Base-by-base conservation (phyloP, 2,888 invertebrate species). In the Anaspis maculata region DNA sequence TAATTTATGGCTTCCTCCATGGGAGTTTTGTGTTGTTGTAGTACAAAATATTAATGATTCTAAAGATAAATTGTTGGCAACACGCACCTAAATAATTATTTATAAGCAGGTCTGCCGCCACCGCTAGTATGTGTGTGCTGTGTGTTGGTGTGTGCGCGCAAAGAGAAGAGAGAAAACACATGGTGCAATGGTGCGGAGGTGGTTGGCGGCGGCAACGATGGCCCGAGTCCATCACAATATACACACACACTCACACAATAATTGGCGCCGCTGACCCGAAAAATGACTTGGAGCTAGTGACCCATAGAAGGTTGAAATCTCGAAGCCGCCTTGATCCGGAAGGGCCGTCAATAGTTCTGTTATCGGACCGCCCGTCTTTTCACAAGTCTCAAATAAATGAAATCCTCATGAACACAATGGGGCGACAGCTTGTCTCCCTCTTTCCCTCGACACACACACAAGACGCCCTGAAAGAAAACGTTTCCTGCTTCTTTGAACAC, bases 341-440 rank as follows among this genome's bases (percentile, higher is more conserved):
- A 40, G 31, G 34, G 27, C 36, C 25, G 33, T 31, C 37, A 30
- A 34, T 34, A 27, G 24, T 19, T 26, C 22, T 45, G 51, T 53
- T 55, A 55, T 54, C 54, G 49, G 41, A 44, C 44, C 33, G 25
- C 16, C 33, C 33, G 40, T 37, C 51, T 51, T 48, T 52, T 45
- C 48, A 42, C 44, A 42, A 42, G 38, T 46, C 34, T 45, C 46
- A 53, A 54, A 54, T 54, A 55, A 55, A 55, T 54, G 52, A 53
- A 53, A 53, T 49, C 52, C 48, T 49, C 23, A 22, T 41, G 46
- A 48, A 41, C 41, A 52, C 53, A 54, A 52, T 51, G 42, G 45
- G n/a, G n/a, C n/a, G n/a, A n/a, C n/a, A n/a, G n/a, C n/a, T n/a
- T n/a, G n/a, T n/a, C n/a, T n/a, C n/a, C n/a, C n/a, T n/a, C n/a